phyloP scores from a whole-genome alignment of 2,888 invertebrate genomes.

The Thera obeliscata region DNA sequence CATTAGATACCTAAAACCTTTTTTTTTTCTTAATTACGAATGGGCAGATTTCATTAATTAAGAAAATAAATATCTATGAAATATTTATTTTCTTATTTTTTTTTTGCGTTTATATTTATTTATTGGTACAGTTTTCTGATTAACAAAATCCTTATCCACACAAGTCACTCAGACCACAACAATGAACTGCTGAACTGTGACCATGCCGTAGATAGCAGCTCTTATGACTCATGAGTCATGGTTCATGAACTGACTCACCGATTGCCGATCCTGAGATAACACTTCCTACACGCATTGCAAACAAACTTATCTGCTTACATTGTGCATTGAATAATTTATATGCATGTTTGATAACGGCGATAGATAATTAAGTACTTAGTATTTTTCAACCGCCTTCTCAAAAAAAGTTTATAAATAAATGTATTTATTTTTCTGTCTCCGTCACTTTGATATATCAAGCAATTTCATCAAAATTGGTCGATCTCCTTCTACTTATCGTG shows the following conservation, averaged over 20 bases:
- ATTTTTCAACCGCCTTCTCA: neutral
- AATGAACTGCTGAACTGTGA: conserved; percentile 16
- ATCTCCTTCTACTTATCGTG: too few species aligned
- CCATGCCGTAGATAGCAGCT: conserved; percentile 14
- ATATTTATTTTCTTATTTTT: too few species aligned
- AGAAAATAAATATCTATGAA: too few species aligned
- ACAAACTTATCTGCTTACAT: conserved; percentile 33
- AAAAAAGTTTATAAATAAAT: neutral
- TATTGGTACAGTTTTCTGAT: neutral
- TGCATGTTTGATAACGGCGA: conserved; percentile 23
- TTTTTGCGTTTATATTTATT: too few species aligned
- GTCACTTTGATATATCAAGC: too few species aligned
- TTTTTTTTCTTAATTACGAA: too few species aligned
- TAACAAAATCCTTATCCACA: neutral
- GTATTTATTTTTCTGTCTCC: neutral
- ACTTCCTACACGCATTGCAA: conserved; percentile 31
- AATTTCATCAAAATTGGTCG: too few species aligned
- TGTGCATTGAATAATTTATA: conserved; percentile 38
- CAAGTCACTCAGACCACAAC: conserved; percentile 12
- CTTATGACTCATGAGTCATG: conserved; percentile 25
- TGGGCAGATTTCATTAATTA: too few species aligned
- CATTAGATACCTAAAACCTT: too few species aligned
- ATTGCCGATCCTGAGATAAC: conserved; percentile 29
- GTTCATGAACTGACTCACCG: conserved; percentile 25
- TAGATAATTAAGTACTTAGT: conserved; percentile 2